Conservation (phyloP, 2,113 vertebrate genomes). For the Pao palembangensis region DNA sequence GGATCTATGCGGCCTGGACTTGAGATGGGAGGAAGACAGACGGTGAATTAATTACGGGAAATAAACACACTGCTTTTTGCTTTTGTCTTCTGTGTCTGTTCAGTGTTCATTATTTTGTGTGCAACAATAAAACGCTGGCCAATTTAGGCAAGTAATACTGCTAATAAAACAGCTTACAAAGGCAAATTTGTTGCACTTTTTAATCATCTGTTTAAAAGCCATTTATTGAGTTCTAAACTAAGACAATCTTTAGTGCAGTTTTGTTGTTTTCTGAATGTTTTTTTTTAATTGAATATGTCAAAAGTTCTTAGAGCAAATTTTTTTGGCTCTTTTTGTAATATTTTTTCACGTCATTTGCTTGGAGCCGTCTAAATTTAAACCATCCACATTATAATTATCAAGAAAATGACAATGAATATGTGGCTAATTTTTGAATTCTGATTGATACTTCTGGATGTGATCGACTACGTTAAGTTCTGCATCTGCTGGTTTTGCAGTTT, state of each 20-base stretch:
- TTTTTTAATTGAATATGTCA: neutral
- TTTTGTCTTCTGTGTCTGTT: conserved; percentile 48
- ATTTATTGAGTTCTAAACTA: conserved; percentile 10
- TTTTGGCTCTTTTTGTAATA: neutral
- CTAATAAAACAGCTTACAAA: conserved; percentile 33
- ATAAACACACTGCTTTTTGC: conserved; percentile 25
- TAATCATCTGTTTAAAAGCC: conserved; percentile 12
- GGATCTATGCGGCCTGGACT: conserved; percentile 47
- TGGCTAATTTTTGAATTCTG: too few species aligned
- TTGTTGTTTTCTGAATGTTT: neutral
- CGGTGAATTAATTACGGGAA: conserved; percentile 10
- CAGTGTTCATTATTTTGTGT: conserved; percentile 55
- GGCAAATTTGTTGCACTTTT: conserved; percentile 51
- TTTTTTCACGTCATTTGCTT: conserved; percentile 1
- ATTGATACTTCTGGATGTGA: too few species aligned
- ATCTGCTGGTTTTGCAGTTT: too few species aligned
- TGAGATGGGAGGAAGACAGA: conserved; percentile 33
- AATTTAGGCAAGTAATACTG: conserved; percentile 46
- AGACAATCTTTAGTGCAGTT: neutral
- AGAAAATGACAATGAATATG: too few species aligned
- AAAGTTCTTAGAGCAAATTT: conserved; percentile 4
- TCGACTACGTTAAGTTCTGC: too few species aligned
- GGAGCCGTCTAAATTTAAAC: neutral
- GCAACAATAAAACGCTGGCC: conserved; percentile 44
- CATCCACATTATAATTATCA: too few species aligned